Evolutionary conservation across 2,797 vertebrate species (phyloP).

Genomic region (Sciurus carolinensis): DNA sequence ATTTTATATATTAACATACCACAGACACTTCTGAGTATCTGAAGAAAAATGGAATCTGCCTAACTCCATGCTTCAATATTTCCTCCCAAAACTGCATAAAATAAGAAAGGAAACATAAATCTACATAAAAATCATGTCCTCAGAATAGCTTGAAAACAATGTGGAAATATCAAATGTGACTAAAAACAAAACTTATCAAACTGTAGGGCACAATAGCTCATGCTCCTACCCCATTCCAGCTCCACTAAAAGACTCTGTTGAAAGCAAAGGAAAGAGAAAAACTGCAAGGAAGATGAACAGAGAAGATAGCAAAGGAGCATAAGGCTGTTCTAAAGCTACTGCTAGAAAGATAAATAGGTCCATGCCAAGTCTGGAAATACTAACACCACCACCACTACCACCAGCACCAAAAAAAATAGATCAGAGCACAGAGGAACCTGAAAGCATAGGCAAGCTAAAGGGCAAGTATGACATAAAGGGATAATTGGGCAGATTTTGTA

Average conservation of each 20-base stretch:
- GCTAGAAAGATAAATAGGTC: background rate
- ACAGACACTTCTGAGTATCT: background rate
- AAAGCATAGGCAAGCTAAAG: background rate
- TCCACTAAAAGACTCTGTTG: background rate
- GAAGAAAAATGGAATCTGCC: background rate
- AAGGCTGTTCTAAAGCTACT: background rate
- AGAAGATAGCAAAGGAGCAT: background rate
- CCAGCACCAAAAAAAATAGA: background rate
- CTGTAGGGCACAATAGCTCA: background rate
- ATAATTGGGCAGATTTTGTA: background rate
- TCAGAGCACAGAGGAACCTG: background rate
- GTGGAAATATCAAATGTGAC: background rate
- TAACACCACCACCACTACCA: background rate
- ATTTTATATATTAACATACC: background rate
- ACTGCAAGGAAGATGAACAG: background rate
- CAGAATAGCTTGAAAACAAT: background rate
- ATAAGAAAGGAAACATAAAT: conserved; percentile 1
- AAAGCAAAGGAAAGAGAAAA: background rate
- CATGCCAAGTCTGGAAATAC: background rate
- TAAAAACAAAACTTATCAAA: conserved; percentile 23
- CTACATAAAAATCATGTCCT: background rate
- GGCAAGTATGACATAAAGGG: background rate
- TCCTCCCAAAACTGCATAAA: background rate
- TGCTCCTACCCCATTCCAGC: background rate
- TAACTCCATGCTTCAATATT: background rate